A percentile compares a stretch with the other conserved stretches of the same genome.
Evolutionary conservation across 2,113 vertebrate species (phyloP).

Genomic region (Misgurnus anguillicaudatus): DNA sequence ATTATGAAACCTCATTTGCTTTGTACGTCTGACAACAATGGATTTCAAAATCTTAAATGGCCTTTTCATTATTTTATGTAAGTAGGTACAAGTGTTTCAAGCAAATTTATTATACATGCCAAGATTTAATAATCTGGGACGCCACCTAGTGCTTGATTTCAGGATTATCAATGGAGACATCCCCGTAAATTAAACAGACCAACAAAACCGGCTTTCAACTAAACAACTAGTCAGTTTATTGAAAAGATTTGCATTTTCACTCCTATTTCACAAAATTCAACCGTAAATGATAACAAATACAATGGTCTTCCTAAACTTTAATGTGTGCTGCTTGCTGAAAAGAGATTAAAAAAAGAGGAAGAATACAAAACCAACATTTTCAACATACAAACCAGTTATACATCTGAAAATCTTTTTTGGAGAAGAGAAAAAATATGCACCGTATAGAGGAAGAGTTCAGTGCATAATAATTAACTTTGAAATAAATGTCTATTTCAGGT

Average conservation of each 20-base stretch:
- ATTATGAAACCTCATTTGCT: neutral
- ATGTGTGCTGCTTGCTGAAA: neutral
- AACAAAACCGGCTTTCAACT: neutral
- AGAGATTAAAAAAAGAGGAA: neutral
- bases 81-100: neutral
- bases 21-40: neutral
- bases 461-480: slow-evolving; percentile 1
- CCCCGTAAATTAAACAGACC: neutral
- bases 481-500: neutral
- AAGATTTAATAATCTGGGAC: neutral
- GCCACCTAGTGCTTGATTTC: slow-evolving; percentile 16
- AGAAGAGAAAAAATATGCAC: neutral
- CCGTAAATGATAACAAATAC: neutral
- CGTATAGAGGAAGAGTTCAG: slow-evolving; percentile 7
- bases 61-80: neutral
- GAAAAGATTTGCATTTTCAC: slow-evolving; percentile 33
- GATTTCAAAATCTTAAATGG: neutral
- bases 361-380: neutral
- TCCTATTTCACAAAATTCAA: neutral
- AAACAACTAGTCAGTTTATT: slow-evolving; percentile 36
- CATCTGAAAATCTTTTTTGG: neutral
- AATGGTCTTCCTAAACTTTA: neutral
- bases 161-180: neutral
- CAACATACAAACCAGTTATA: neutral
- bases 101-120: neutral